Evolutionary conservation across 2,113 vertebrate genomes (phyloP).

Genomic region (Puffinus mauretanicus): DNA sequence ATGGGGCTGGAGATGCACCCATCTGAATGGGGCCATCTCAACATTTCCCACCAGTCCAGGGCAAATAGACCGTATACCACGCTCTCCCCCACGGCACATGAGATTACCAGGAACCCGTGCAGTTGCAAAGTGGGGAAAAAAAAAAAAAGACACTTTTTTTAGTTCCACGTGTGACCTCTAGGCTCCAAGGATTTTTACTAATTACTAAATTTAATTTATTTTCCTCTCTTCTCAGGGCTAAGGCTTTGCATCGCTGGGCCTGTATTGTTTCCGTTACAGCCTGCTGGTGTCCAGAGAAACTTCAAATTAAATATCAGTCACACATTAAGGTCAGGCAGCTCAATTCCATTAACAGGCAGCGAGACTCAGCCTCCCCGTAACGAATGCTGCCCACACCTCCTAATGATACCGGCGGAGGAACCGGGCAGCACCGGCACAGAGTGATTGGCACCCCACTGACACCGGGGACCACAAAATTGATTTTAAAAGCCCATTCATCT

Average conservation of each 20-base stretch:
- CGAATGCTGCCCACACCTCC: not conserved
- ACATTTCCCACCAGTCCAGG: not conserved
- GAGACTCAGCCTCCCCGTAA: not conserved
- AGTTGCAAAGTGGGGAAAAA: not conserved
- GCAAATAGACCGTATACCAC: not conserved
- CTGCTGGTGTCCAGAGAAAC: conserved; percentile 9
- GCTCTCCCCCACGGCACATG: fast-evolving
- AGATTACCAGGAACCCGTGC: not conserved
- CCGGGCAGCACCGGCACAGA: not conserved
- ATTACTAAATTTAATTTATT: conserved; percentile 21
- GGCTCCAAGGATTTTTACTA: not conserved
- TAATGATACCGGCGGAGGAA: not conserved
- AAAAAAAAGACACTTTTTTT: not conserved
- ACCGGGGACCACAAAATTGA: not conserved
- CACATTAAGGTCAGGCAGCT: conserved; percentile 50
- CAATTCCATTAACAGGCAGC: not conserved
- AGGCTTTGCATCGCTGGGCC: not conserved
- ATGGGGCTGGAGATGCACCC: not conserved
- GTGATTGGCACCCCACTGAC: conserved; percentile 23
- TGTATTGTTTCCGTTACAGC: not conserved
- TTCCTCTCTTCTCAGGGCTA: not conserved
- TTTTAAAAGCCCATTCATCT: conserved; percentile 45
- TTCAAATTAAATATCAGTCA: conserved; percentile 43
- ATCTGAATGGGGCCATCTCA: not conserved
- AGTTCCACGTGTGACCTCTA: not conserved